Evolutionary conservation across 2,797 vertebrate species (phyloP).

Genomic region (Threskiornis aethiopicus): DNA sequence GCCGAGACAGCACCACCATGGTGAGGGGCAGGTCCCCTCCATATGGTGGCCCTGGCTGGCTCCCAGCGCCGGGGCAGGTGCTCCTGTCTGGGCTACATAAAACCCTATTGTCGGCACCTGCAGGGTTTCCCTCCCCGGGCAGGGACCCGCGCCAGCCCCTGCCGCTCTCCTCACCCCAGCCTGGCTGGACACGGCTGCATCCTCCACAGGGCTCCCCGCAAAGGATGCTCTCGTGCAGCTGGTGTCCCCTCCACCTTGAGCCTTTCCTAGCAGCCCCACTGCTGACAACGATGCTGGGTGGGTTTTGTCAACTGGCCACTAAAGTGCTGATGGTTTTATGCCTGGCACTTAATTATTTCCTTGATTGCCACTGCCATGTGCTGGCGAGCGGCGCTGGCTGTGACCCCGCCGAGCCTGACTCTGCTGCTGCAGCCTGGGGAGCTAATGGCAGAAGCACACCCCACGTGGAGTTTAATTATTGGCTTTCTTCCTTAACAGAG

Average conservation of each 20-base stretch:
- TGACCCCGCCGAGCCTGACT: background rate
- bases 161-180: background rate
- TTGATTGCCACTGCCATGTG: background rate
- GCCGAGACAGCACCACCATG: rapidly evolving
- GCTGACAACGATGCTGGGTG: rapidly evolving
- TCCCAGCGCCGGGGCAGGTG: slow-evolving; percentile 14
- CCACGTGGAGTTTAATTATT: slow-evolving; percentile 59
- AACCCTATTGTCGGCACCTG: background rate
- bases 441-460: slow-evolving; percentile 30
- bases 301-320: background rate
- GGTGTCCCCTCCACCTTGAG: rapidly evolving
- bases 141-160: background rate
- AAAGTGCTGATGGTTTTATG: slow-evolving; percentile 10
- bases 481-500: slow-evolving; percentile 59
- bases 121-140: background rate
- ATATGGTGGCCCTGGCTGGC: background rate
- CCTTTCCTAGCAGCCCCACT: rapidly evolving
- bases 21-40: background rate
- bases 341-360: background rate
- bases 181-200: rapidly evolving
- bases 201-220: too few species aligned
- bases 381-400: background rate
- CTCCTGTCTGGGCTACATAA: background rate
- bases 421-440: background rate
- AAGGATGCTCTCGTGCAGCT: background rate